Conservation (phyloP, 1,140 invertebrate genomes). For the Cyclargus thomasi region DNA sequence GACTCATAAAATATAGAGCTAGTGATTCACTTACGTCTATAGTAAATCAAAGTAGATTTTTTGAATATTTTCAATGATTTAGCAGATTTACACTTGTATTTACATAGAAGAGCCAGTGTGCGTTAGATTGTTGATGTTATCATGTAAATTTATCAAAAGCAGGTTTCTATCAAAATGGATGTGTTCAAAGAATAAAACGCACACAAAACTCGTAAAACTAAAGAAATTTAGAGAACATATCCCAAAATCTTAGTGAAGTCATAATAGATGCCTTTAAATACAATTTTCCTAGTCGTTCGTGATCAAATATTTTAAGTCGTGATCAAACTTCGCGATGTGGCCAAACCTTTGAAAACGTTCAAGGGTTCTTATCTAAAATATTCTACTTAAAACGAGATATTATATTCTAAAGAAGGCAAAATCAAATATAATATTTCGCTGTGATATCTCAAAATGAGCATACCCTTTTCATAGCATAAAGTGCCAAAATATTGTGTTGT, state of each 20-base stretch:
- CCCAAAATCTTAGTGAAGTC: neutral
- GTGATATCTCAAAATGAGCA: conserved; percentile 25
- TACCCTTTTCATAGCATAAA: conserved; percentile 43
- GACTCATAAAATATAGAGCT: neutral
- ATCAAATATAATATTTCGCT: neutral
- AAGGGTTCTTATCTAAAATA: neutral
- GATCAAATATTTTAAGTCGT: neutral
- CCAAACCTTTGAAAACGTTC: neutral
- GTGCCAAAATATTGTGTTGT: conserved; percentile 52
- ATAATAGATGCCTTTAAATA: neutral
- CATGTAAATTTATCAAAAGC: neutral
- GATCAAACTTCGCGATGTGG: neutral
- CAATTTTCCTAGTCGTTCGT: neutral
- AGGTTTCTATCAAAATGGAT: neutral
- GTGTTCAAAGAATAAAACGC: neutral
- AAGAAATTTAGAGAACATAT: neutral
- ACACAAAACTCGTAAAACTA: neutral
- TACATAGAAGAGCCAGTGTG: neutral
- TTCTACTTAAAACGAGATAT: no score
- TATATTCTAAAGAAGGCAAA: neutral
- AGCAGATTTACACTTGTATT: neutral
- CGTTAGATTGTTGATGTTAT: neutral
- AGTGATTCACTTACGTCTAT: neutral
- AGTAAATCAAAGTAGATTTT: neutral
- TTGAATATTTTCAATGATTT: neutral